Evolutionary conservation across 35 echinoderm and acorn worm species (phyloP).

Genomic region (Lytechinus pictus): DNA sequence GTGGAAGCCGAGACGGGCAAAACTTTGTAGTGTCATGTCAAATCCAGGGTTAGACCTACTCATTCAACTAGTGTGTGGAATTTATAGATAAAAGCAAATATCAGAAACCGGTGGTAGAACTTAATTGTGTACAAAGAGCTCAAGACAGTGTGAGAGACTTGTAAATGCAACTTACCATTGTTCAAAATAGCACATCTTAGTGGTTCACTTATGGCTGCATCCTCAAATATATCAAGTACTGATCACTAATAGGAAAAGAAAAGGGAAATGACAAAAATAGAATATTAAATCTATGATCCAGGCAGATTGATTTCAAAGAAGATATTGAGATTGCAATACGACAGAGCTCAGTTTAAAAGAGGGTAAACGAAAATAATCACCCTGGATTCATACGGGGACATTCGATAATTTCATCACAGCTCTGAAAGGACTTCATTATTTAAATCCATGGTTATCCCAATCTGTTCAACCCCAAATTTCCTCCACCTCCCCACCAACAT

Average conservation of each 20-base stretch:
- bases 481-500: too few relatives aligned
- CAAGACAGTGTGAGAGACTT: not conserved
- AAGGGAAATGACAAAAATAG: not conserved
- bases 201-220: not conserved
- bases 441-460: too few relatives aligned
- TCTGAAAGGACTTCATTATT: not conserved
- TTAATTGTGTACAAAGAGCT: too few relatives aligned
- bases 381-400: constrained; percentile 35
- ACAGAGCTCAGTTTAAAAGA: constrained; percentile 43
- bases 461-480: too few relatives aligned
- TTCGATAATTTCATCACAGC: constrained; percentile 39
- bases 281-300: not conserved
- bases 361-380: constrained; percentile 59
- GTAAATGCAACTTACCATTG: not conserved
- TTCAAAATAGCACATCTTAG: not conserved
- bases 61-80: too few relatives aligned
- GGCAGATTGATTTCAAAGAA: not conserved
- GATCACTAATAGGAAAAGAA: not conserved
- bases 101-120: too few relatives aligned
- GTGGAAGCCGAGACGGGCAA: too few relatives aligned
- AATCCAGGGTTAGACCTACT: too few relatives aligned
- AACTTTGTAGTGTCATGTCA: too few relatives aligned
- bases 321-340: not conserved
- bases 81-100: too few relatives aligned
- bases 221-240: not conserved